These are phyloP conservation scores for Ridgeia piscesae DNA, from an alignment of 1,140 invertebrate species.

Conservation along the genomic window DNA sequence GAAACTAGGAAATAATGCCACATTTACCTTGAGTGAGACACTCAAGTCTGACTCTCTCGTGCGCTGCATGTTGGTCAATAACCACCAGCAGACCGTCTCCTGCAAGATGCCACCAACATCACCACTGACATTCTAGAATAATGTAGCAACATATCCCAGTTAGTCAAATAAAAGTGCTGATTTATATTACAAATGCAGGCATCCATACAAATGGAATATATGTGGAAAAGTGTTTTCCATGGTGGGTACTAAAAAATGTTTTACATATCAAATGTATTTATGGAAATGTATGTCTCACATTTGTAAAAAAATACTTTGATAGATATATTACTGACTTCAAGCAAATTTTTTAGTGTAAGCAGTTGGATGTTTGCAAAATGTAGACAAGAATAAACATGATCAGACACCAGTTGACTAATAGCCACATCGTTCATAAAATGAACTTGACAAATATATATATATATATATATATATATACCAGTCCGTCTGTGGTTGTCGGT, in stretches of 20 bases:
- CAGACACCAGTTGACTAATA: too few relatives aligned
- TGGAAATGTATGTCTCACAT: not conserved
- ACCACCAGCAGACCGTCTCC: conserved; percentile 61
- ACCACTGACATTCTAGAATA: not conserved
- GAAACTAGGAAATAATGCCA: not conserved
- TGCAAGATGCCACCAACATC: not conserved
- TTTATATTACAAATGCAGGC: not conserved
- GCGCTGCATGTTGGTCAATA: conserved; percentile 77
- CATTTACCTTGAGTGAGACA: conserved; percentile 50
- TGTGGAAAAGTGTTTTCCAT: not conserved
- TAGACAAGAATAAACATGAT: not conserved
- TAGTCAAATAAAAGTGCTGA: not conserved
- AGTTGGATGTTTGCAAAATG: not conserved
- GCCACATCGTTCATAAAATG: too few relatives aligned
- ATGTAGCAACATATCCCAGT: not conserved
- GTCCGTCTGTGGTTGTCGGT: conserved; percentile 1
- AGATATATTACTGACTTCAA: too few relatives aligned
- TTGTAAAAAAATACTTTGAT: not conserved
- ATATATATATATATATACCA: not conserved
- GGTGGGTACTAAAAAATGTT: not conserved
- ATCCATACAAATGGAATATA: not conserved
- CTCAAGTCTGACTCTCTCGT: conserved; percentile 72
- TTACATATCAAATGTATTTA: not conserved
- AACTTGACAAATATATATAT: not conserved
- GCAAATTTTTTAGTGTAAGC: too few relatives aligned